Conservation (phyloP, 1,140 invertebrate species). For the Phymastichus coffea region DNA sequence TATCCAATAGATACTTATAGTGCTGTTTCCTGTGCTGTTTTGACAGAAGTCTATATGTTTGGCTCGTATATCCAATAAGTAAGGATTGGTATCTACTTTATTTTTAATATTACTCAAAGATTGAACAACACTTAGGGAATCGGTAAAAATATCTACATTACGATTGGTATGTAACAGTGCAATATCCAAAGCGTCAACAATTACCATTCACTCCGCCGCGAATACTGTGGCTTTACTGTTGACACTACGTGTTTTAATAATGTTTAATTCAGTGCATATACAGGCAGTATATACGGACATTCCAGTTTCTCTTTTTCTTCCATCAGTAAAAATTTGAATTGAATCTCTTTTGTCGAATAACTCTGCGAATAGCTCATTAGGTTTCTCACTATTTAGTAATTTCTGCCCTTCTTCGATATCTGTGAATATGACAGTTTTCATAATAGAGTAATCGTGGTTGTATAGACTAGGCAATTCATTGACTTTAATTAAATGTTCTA, state of each 20-base stretch:
- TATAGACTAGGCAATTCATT: no score
- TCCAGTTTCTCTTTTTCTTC: not conserved
- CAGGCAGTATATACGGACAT: not conserved
- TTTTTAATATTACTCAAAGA: not conserved
- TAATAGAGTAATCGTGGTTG: not conserved
- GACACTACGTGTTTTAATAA: no score
- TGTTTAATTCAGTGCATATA: not conserved
- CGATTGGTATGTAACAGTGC: no score
- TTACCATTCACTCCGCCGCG: not conserved
- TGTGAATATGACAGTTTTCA: not conserved
- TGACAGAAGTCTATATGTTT: not conserved
- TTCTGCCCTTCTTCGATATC: not conserved
- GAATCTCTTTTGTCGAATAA: not conserved
- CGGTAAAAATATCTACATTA: no score
- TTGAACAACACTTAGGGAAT: not conserved
- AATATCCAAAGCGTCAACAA: not conserved
- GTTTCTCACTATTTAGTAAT: no score
- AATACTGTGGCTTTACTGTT: no score
- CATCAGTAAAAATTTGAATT: not conserved
- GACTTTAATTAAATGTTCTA: not conserved
- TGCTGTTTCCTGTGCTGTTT: not conserved
- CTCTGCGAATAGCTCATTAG: not conserved
- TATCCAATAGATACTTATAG: no score
- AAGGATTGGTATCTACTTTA: no score
- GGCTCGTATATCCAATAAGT: not conserved